Evolutionary conservation across 2,113 vertebrate genomes (phyloP).

Genomic region (Pagrus major): DNA sequence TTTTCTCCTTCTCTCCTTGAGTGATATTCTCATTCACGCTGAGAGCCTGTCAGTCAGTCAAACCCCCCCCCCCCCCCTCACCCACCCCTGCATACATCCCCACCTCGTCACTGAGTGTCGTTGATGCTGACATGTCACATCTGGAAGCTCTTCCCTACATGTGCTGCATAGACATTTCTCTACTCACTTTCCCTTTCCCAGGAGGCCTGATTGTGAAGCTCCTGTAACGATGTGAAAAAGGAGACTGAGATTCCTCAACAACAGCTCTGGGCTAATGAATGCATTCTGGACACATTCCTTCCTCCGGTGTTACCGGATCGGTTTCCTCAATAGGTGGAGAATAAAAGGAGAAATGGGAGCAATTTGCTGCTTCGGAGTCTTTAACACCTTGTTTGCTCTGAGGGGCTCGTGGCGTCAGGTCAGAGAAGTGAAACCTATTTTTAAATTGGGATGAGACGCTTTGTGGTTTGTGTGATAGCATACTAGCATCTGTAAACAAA

Average conservation of each 20-base stretch:
- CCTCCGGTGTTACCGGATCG: constrained; percentile 25
- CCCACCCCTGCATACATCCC: background rate
- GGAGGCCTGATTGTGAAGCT: constrained; percentile 67
- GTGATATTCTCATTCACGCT: constrained; percentile 63
- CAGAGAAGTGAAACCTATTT: constrained; percentile 37
- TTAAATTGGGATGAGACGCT: constrained; percentile 14
- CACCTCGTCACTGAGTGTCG: constrained; percentile 61
- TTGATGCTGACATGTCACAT: constrained; percentile 80
- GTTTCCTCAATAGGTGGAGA: constrained; percentile 38
- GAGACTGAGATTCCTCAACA: constrained; percentile 48
- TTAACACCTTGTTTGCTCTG: constrained; percentile 57
- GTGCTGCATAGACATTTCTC: constrained; percentile 71
- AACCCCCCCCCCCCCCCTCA: background rate
- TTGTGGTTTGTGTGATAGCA: constrained; percentile 15
- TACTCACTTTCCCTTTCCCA: constrained; percentile 64
- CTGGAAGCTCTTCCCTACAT: constrained; percentile 80
- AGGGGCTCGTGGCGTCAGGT: constrained; percentile 30
- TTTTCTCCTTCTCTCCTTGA: constrained; percentile 50
- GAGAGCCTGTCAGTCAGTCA: constrained; percentile 68
- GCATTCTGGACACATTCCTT: constrained; percentile 43
- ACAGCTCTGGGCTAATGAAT: constrained; percentile 59
- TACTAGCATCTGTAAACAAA: constrained; percentile 27
- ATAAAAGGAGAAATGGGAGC: constrained; percentile 50
- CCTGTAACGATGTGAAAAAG: constrained; percentile 66
- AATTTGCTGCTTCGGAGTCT: constrained; percentile 49